phyloP scores from a whole-genome alignment of 30 jellyfish, hydroid and myxozoan species.

The Pelagia noctiluca region DNA sequence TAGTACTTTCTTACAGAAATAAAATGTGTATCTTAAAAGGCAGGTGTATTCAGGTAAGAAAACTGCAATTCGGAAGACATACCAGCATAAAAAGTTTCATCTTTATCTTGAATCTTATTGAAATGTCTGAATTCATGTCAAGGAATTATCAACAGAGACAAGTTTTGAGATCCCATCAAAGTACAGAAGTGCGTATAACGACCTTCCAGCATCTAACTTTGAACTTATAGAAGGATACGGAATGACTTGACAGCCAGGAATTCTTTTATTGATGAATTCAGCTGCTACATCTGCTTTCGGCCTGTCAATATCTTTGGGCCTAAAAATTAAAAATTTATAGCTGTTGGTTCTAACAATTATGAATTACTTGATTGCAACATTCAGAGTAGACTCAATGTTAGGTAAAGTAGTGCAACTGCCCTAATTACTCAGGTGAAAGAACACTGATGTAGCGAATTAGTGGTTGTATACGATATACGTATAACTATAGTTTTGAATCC shows the following conservation, averaged over 20 bases:
- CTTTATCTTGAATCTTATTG: slow-evolving; percentile 92
- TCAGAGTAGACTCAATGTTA: too few relatives aligned
- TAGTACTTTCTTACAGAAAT: too few relatives aligned
- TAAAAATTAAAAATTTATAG: not conserved
- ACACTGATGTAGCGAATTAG: not conserved
- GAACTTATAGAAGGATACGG: slow-evolving; percentile 92
- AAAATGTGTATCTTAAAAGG: not conserved
- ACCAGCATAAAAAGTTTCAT: slow-evolving; percentile 81
- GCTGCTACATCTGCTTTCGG: slow-evolving; percentile 99
- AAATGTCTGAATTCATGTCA: slow-evolving; percentile 41
- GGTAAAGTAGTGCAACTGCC: too few relatives aligned
- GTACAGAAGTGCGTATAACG: not conserved
- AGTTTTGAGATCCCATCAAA: not conserved
- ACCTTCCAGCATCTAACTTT: not conserved
- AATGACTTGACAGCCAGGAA: slow-evolving; percentile 78
- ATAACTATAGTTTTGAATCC: too few relatives aligned
- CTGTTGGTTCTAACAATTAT: not conserved
- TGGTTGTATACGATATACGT: too few relatives aligned
- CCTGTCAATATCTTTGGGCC: slow-evolving; percentile 89
- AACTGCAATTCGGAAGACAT: not conserved
- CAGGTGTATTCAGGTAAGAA: not conserved
- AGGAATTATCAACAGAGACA: not conserved
- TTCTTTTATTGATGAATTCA: slow-evolving; percentile 78
- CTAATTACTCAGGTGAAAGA: too few relatives aligned
- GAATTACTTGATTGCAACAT: not conserved